Conservation (phyloP, 2,797 vertebrate genomes). For the Paguma larvata region DNA sequence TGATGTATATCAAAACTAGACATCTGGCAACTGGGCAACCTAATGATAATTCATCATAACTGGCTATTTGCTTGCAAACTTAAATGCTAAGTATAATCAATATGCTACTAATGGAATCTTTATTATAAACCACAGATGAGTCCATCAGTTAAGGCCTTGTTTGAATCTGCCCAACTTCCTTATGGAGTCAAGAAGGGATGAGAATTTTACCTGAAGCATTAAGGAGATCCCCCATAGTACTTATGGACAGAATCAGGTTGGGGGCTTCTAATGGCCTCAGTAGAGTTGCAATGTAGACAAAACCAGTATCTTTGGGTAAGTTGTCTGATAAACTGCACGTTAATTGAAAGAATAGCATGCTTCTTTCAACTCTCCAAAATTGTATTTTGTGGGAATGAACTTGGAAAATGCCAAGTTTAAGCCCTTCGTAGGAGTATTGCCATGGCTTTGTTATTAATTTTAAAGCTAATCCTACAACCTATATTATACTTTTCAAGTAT, state of each 20-base stretch:
- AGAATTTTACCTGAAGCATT: not conserved
- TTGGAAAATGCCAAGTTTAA: not conserved
- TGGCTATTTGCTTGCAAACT: not conserved
- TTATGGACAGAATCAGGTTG: not conserved
- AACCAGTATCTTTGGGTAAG: not conserved
- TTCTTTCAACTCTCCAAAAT: constrained; percentile 28
- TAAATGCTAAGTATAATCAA: not conserved
- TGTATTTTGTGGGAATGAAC: not conserved
- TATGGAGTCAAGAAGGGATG: not conserved
- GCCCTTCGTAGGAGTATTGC: not conserved
- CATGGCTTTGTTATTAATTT: not conserved
- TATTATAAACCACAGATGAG: not conserved
- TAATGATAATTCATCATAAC: not conserved
- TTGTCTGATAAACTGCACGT: not conserved
- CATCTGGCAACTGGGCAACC: not conserved
- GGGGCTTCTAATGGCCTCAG: not conserved
- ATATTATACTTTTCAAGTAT: not conserved
- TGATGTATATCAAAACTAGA: not conserved
- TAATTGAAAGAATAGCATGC: not conserved
- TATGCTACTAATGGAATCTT: not conserved
- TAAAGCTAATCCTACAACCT: constrained; percentile 36
- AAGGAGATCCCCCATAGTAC: not conserved
- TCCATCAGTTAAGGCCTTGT: not conserved
- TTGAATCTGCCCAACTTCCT: not conserved
- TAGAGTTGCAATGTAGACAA: not conserved